Evolutionary conservation across 2,888 invertebrate species (phyloP), one percentile per base, ranked within the genome.

Genomic region (Beris chalybata): DNA sequence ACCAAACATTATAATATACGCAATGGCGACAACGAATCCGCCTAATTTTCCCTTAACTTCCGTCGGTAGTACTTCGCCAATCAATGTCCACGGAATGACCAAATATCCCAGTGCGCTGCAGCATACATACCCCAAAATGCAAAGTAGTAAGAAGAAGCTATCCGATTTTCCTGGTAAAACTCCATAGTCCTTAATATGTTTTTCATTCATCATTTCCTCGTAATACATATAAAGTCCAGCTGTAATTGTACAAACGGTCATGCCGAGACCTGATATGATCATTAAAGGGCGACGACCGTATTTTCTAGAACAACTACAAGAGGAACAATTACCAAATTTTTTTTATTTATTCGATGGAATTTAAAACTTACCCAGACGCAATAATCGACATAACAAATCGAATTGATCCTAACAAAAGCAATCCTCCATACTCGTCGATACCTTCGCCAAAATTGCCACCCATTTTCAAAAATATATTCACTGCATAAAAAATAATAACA

Each of bases 61-160:
- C 5, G 69, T 72, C 6, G 73, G 71, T 45, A 72, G 65, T 13
- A 73, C 57, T 69, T 74, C 73, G 5, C 81, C 79, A 29, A 85
- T 83, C 30, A 86, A 72, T 4, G 85, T 83, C 86, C 86, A 86
- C 1, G 86, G 86, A 65, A 86, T 84, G 6, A 84, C 83, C 61
- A 84, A 74, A 72, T 83, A 81, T 0, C 86, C 86, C 7, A 85
- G 71, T 0, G 84, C 81, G 71, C 85, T 82, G 69, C 82, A 82
- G 67, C 82, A 82, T 5, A 85, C 83, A 74, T 84, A 86, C 5
- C 81, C 77, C 15, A 85, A 74, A 7, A 85, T 75, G 56, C 82
- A 81, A 4, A 82, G 73, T 12, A 85, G 71, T 1, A 83, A 71
- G 5, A 84, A 67, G 74, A 82, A 81, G 56, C 81, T 70, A 44